A percentile compares a stretch with the other conserved stretches of the same genome.
These are phyloP conservation scores for Magallana angulata DNA, from an alignment of 1,140 invertebrate genomes.

Conservation along the genomic window DNA sequence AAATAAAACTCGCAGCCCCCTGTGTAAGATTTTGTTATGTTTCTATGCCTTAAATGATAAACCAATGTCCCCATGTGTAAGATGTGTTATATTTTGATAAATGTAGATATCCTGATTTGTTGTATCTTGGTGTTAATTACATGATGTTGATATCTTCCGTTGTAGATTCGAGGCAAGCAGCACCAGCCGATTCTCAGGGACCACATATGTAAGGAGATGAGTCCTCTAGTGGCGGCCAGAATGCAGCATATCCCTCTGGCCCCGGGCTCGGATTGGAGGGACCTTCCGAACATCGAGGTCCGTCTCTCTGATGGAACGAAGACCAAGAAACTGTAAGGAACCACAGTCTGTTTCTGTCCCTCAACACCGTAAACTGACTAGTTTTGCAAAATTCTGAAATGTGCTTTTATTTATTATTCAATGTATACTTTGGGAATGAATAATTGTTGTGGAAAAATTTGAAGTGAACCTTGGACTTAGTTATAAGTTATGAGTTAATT, in stretches of 20 bases:
- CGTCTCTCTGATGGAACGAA: conserved; percentile 86
- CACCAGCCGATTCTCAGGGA: conserved; percentile 84
- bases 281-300: conserved; percentile 89
- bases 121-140: no score
- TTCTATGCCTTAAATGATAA: no score
- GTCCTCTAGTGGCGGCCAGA: conserved; percentile 87
- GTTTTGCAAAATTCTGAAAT: neutral
- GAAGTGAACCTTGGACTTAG: no score
- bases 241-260: conserved; percentile 88
- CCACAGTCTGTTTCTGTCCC: conserved; percentile 20
- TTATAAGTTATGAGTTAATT: neutral
- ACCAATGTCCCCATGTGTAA: no score
- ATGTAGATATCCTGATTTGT: no score
- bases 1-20: no score
- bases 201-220: conserved; percentile 93
- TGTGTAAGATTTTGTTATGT: no score
- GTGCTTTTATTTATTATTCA: no score
- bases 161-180: conserved; percentile 84
- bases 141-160: conserved; percentile 8
- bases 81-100: no score
- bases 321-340: conserved; percentile 83
- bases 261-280: conserved; percentile 91
- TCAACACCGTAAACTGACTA: neutral
- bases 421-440: no score
- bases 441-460: no score